Evolutionary conservation across 2,797 vertebrate species (phyloP), one percentile per base, ranked within the genome.

Genomic region (Stomatorhinus walkeri): DNA sequence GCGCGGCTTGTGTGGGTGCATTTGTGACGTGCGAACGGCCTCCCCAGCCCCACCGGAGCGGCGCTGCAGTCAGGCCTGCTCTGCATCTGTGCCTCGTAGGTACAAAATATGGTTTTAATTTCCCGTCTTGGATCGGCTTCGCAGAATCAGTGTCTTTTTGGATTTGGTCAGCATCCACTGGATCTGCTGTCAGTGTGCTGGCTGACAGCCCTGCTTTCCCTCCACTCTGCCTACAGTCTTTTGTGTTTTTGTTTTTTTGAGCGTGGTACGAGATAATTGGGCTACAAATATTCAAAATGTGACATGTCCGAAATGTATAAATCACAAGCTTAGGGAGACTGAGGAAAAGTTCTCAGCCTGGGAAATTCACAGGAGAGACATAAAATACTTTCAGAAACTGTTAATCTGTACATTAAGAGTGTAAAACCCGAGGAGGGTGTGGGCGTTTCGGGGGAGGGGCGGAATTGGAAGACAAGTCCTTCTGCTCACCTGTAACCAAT

Each of bases 61-160:
- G 14, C 5, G 32, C 36, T 76, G 72, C 72, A 79, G 28, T 43
- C 36, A n/a, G 36, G 72, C 72, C 72, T 79, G 72, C 36, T 79
- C 72, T 79, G 72, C 72, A 79, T 40, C 72, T 79, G 72, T 79
- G 32, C 72, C 72, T 79, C 1, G 72, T 79, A 79, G 72, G 72
- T 79, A 79, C 40, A n/a, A n/a, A 79, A 79, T 79, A 79, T 79
- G 72, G 72, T 43, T 79, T 79, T 79, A 40, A 79, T 79, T 79
- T 79, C 36, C 72, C 14, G 43, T 79, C 72, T 79, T 79, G 72
- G 72, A 79, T 43, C 72, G 7, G 16, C 72, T 43, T 43, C 40
- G 36, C 72, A 79, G 72, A 79, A 16, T 79, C 72, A 16, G 36
- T 79, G 32, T 79, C 72, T 79, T 79, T 79, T 3, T 79, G 72